These are phyloP conservation scores for Megatriorchis doriae DNA, from an alignment of 2,113 vertebrate genomes.

Conservation along the genomic window DNA sequence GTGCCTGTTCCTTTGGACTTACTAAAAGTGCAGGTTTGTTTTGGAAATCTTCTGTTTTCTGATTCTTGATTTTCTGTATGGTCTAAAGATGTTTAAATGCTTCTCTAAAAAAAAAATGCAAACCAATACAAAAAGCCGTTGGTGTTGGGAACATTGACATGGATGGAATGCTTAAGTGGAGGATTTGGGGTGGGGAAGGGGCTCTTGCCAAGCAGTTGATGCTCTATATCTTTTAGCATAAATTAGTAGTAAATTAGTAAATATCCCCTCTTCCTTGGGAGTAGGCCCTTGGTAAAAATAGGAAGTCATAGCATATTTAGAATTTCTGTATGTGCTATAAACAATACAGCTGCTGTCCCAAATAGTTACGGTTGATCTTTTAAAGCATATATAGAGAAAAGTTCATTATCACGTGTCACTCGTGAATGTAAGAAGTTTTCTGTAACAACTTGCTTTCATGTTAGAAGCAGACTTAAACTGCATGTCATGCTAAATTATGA, in stretches of 20 bases:
- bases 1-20: constrained; percentile 46
- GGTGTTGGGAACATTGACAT: not conserved
- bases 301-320: not conserved
- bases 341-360: not conserved
- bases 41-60: constrained; percentile 25
- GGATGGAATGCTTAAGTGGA: constrained; percentile 15
- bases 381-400: not conserved
- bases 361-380: not conserved
- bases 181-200: not conserved
- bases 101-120: constrained; percentile 35
- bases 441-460: not conserved
- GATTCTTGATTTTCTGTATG: constrained; percentile 15
- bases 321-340: not conserved
- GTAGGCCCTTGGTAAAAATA: not conserved
- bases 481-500: not conserved
- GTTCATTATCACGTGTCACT: not conserved
- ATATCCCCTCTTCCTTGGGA: not conserved
- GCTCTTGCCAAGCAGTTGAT: not conserved
- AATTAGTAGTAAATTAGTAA: not conserved
- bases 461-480: not conserved
- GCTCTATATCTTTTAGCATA: not conserved
- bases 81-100: constrained; percentile 58
- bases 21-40: constrained; percentile 59
- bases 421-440: not conserved
- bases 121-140: not conserved